Conservation (phyloP, 2,113 vertebrate genomes). For the Microcebus lehilahytsara region DNA sequence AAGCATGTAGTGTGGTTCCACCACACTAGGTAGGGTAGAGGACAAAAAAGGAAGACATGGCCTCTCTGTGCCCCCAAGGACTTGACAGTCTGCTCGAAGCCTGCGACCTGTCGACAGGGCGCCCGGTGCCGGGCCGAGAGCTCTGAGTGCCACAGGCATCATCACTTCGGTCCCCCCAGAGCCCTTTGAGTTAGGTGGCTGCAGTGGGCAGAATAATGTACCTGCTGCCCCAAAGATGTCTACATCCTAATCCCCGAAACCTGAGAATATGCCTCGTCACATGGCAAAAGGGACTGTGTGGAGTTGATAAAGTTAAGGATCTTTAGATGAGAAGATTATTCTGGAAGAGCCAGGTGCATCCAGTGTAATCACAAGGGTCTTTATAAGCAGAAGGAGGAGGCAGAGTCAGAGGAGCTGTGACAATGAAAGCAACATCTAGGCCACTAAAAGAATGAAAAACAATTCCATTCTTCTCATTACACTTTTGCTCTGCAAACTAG, state of each 20-base stretch:
- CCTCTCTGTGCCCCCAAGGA: neutral
- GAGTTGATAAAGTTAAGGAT: neutral
- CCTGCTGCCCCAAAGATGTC: neutral
- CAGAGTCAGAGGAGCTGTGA: neutral
- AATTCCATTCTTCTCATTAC: neutral
- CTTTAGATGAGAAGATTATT: too few species aligned
- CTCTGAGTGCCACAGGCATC: neutral
- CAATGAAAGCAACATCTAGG: neutral
- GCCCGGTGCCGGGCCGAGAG: accelerated
- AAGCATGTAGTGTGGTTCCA: neutral
- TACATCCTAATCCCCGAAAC: neutral
- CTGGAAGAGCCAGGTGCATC: neutral
- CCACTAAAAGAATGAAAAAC: neutral
- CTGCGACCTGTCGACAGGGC: neutral
- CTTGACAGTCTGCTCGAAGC: neutral
- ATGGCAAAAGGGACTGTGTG: neutral
- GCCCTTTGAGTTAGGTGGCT: neutral
- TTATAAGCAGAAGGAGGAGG: neutral
- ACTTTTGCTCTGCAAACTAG: neutral
- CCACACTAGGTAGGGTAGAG: neutral
- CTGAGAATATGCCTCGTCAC: neutral
- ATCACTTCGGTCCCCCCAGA: neutral
- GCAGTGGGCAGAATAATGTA: accelerated
- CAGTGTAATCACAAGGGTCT: neutral
- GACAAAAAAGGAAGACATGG: neutral